These are phyloP conservation scores for Stenoptilia bipunctidactyla DNA, from an alignment of 2,888 invertebrate species.

Conservation along the genomic window DNA sequence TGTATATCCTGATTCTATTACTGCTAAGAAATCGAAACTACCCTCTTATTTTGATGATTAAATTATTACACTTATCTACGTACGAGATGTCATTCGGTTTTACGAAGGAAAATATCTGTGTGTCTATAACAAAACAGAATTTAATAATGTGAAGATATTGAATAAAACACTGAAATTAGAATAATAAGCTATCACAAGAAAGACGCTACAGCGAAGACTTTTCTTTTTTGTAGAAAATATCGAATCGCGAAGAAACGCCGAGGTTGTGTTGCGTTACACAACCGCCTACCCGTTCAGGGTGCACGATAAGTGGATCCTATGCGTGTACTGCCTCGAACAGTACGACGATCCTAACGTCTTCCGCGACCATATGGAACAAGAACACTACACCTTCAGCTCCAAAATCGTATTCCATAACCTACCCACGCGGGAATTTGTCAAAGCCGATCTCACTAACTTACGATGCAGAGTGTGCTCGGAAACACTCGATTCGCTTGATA, in stretches of 20 bases:
- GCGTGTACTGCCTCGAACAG: conserved; percentile 55
- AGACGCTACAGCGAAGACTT: conserved; percentile 19
- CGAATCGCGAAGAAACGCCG: conserved; percentile 48
- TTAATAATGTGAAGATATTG: no score
- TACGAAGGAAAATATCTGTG: no score
- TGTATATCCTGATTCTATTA: no score
- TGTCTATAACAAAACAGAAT: no score
- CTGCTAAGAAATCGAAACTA: no score
- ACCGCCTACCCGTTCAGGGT: conserved; percentile 59
- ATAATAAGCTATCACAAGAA: no score
- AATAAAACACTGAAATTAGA: no score
- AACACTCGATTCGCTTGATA: conserved; percentile 26
- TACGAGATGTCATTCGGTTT: no score
- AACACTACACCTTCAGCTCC: conserved; percentile 40
- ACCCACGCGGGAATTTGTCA: conserved; percentile 50
- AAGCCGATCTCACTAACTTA: conserved; percentile 44
- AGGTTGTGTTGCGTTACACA: conserved; percentile 43
- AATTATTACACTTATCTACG: no score
- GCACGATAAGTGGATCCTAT: conserved; percentile 52
- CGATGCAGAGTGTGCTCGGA: conserved; percentile 37
- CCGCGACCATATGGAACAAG: conserved; percentile 41
- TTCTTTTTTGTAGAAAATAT: conserved; percentile 23
- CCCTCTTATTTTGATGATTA: no score
- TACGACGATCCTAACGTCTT: conserved; percentile 45
- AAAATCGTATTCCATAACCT: conserved; percentile 48